Evolutionary conservation across 2,888 invertebrate genomes (phyloP).

Genomic region (Drosophila kokeensis): DNA sequence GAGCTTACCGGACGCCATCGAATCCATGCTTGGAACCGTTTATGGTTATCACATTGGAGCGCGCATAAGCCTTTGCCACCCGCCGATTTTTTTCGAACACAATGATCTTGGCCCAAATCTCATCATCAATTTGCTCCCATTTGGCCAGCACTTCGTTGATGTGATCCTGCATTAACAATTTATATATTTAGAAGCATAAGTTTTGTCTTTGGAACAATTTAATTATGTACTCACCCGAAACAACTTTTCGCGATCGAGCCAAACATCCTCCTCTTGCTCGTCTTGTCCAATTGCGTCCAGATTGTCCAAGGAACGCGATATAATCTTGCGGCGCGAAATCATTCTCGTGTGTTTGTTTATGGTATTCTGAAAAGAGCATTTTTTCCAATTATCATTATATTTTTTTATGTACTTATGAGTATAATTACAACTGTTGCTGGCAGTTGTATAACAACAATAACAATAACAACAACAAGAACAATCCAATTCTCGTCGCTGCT

Average conservation of each 20-base stretch:
- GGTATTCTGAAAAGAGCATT: conserved; percentile 47
- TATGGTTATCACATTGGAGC: conserved; percentile 97
- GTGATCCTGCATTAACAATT: conserved; percentile 90
- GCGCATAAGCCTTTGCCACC: conserved; percentile 98
- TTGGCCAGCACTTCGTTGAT: conserved; percentile 98
- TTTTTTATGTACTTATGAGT: conserved; percentile 23
- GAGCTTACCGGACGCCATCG: conserved; percentile 95
- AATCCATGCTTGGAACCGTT: conserved; percentile 98
- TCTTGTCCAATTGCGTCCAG: conserved; percentile 92
- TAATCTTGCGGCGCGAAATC: conserved; percentile 95
- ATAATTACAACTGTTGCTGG: conserved; percentile 59
- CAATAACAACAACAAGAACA: conserved; percentile 40
- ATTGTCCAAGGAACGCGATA: conserved; percentile 96
- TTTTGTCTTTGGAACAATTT: background rate
- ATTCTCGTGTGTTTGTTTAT: conserved; percentile 85
- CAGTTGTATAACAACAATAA: conserved; percentile 17
- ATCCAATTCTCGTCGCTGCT: conserved; percentile 50
- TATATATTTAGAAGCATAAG: background rate
- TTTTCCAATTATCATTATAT: conserved; percentile 63
- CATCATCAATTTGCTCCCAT: conserved; percentile 98
- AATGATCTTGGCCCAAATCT: conserved; percentile 99
- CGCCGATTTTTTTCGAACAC: conserved; percentile 97
- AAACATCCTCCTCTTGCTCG: conserved; percentile 91
- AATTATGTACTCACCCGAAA: conserved; percentile 90
- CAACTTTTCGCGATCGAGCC: conserved; percentile 96